Conservation (phyloP, 2,888 invertebrate species). For the Tiliacea aurago region DNA sequence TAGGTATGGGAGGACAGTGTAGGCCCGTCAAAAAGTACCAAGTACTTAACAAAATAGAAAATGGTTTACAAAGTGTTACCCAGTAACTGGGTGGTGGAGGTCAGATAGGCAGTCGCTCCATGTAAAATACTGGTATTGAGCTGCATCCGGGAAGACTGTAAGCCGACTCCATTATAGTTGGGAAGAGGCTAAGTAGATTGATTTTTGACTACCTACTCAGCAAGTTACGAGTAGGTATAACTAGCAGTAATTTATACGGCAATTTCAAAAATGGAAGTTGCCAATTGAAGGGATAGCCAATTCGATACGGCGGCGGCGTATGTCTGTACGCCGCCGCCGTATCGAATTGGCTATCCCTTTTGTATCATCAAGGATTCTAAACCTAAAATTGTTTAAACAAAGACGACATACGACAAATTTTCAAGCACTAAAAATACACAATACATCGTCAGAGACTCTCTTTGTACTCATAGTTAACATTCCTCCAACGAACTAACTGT, state of each 20-base stretch:
- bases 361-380: neutral
- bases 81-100: neutral
- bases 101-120: neutral
- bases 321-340: too few species aligned
- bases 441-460: constrained; percentile 49
- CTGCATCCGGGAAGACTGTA: neutral
- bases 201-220: neutral
- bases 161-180: neutral
- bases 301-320: neutral
- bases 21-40: too few species aligned
- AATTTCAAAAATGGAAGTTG: neutral
- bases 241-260: neutral
- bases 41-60: too few species aligned
- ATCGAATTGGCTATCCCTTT: too few species aligned
- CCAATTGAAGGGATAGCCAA: neutral
- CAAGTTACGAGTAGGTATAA: neutral
- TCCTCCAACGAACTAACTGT: constrained; percentile 62
- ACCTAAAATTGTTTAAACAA: constrained; percentile 39
- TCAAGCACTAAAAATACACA: constrained; percentile 52
- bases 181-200: neutral
- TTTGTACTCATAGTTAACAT: constrained; percentile 78
- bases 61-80: too few species aligned
- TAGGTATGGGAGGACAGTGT: too few species aligned
- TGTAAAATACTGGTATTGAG: neutral
- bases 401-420: constrained; percentile 53